Conservation (phyloP, 1,140 invertebrate species). For the Apocrypta bakeri region DNA sequence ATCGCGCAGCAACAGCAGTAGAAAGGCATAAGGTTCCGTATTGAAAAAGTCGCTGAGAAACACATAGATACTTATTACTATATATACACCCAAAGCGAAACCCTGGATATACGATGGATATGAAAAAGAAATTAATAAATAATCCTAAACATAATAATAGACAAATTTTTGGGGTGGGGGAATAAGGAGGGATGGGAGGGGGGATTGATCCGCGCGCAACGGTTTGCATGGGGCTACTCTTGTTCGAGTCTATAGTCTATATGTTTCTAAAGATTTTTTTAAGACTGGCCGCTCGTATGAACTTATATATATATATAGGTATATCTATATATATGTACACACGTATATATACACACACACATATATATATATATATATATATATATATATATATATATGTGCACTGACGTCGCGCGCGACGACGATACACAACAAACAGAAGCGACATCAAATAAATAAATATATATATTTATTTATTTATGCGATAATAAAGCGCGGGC, state of each 20-base stretch:
- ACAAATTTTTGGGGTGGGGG: neutral
- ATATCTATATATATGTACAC: slow-evolving; percentile 55
- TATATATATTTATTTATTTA: neutral
- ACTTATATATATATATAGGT: slow-evolving; percentile 56
- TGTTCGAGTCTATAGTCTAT: slow-evolving; percentile 45
- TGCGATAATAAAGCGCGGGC: slow-evolving; percentile 13
- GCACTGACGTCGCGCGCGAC: slow-evolving; percentile 22
- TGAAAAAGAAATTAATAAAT: neutral
- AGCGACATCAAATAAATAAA: neutral
- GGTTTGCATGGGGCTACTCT: slow-evolving; percentile 14
- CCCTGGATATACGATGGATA: neutral
- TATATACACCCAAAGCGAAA: neutral
- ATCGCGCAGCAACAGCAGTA: slow-evolving; percentile 10
- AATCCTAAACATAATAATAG: slow-evolving; percentile 10
- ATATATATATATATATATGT: slow-evolving; percentile 57
- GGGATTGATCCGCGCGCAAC: neutral
- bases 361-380: slow-evolving; percentile 55
- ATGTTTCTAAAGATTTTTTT: slow-evolving; percentile 52
- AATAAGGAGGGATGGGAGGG: no score
- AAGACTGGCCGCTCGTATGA: slow-evolving; percentile 50
- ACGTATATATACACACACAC: slow-evolving; percentile 54
- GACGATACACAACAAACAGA: neutral
- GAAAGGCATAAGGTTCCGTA: neutral
- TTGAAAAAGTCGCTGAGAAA: slow-evolving; percentile 46
- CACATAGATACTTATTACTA: slow-evolving; percentile 39